Conservation (phyloP, 2,888 invertebrate species). For the Agriopis aurantiaria region DNA sequence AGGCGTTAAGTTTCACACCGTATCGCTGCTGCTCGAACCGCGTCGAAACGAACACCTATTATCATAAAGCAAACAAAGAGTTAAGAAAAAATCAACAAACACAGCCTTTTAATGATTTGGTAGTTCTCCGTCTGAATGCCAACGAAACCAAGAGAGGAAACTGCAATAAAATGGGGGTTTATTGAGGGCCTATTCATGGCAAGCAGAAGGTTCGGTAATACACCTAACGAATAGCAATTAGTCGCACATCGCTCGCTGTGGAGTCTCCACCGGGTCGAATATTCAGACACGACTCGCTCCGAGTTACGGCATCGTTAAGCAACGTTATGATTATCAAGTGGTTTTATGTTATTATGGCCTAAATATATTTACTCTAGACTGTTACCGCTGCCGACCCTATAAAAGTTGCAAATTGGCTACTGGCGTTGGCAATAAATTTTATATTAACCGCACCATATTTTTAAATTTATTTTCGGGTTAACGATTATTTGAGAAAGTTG, state of each 20-base stretch:
- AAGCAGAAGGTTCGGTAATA: constrained; percentile 55
- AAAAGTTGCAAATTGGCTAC: constrained; percentile 56
- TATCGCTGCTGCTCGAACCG: constrained; percentile 72
- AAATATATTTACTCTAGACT: constrained; percentile 52
- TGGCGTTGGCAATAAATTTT: constrained; percentile 53
- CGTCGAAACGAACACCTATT: constrained; percentile 83
- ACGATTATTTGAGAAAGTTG: constrained; percentile 48
- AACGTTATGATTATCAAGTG: constrained; percentile 55
- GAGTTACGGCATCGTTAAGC: constrained; percentile 51
- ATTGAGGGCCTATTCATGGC: constrained; percentile 71
- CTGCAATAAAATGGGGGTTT: constrained; percentile 80
- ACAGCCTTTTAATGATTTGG: constrained; percentile 81
- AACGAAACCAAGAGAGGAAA: constrained; percentile 79
- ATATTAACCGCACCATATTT: constrained; percentile 54
- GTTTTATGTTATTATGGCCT: constrained; percentile 51
- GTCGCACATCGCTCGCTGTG: constrained; percentile 48
- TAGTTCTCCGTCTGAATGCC: constrained; percentile 81
- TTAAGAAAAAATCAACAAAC: constrained; percentile 79
- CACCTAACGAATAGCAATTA: constrained; percentile 63
- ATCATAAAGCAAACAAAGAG: constrained; percentile 85
- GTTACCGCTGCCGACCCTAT: constrained; percentile 49
- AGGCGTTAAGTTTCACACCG: constrained; percentile 85
- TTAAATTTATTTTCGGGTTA: constrained; percentile 56
- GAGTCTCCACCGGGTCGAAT: constrained; percentile 25
- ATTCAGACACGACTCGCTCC: constrained; percentile 39